Conservation (phyloP, 1,140 invertebrate species). For the Linepithema humile region DNA sequence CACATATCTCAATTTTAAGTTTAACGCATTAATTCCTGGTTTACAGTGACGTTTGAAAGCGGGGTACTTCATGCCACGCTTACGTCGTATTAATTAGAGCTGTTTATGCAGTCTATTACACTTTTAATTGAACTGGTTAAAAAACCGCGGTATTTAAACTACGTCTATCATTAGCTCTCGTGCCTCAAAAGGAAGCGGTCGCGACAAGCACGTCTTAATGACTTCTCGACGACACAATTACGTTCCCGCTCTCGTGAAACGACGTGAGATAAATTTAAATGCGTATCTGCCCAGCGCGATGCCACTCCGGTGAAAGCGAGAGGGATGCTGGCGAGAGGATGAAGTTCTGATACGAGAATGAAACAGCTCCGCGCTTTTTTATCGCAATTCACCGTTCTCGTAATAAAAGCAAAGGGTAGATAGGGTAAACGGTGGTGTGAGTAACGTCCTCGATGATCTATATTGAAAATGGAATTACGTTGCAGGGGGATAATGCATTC, state of each 20-base stretch:
- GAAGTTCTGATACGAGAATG: slow-evolving; percentile 62
- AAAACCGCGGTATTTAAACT: slow-evolving; percentile 47
- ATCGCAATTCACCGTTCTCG: slow-evolving; percentile 62
- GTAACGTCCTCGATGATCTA: slow-evolving; percentile 63
- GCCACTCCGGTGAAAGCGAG: slow-evolving; percentile 10
- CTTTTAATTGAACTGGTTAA: background rate
- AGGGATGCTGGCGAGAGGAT: slow-evolving; percentile 21
- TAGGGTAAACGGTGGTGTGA: slow-evolving; percentile 48
- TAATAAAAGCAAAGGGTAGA: slow-evolving; percentile 67
- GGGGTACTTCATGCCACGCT: background rate
- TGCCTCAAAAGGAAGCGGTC: slow-evolving; percentile 47
- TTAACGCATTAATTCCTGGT: background rate
- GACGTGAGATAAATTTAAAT: slow-evolving; percentile 72
- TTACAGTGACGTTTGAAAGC: background rate
- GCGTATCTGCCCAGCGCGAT: slow-evolving; percentile 22
- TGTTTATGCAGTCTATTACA: too few species aligned
- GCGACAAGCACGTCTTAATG: slow-evolving; percentile 66
- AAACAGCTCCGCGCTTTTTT: slow-evolving; percentile 61
- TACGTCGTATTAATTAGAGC: background rate
- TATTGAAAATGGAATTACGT: slow-evolving; percentile 70
- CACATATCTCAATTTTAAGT: background rate
- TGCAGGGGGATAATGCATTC: slow-evolving; percentile 66
- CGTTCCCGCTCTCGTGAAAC: slow-evolving; percentile 60
- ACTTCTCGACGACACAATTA: slow-evolving; percentile 71
- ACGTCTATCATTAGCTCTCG: slow-evolving; percentile 19